Evolutionary conservation across 1,140 invertebrate species (phyloP), one percentile per base, ranked within the genome.

Genomic region (Brachionus asplanchnoidis): DNA sequence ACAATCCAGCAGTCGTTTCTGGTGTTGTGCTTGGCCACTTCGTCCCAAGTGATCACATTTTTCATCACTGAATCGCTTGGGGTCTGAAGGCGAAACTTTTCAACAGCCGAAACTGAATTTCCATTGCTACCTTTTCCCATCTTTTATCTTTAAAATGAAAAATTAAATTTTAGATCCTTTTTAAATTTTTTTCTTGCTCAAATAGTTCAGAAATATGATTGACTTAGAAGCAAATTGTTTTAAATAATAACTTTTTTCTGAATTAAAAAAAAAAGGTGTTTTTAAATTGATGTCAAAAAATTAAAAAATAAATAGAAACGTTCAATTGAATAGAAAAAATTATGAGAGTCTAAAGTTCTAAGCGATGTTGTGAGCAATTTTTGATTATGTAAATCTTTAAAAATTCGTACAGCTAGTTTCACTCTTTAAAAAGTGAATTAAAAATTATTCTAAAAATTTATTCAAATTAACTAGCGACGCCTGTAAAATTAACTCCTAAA

Each of bases 1-100:
- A 89, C 85, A 14, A 90, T 84, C 89, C 89, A 90, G 60, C 60
- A 80, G 40, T 87, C 87, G 56, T 87, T 86, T 20, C 32, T 40
- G 3, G 56, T 68, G 14, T 53, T 53, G 50, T 70, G 83, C 26
- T 87, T 87, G 42, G 86, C 86, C 8, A 89, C 85, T 85, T 89
- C 88, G n/a, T 89, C 88, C 86, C 88, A 87, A n/a, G 68, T 50
- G 8, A 50, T 50, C 20, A 77, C 26, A 77, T 46, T 77, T 28
- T 77, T 77, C 7, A 17, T 5, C 11, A 12, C 73, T 50, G 20
- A 32, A 26, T 77, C 44, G 12, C 26, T 77, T 50, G 68, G 68
- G 7, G 12, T 73, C 36, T 73, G 32, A 17, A 73, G 40, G 17
- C 36, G 68, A 17, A 73, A 73, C n/a, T 23, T 73, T 23, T 73